Base-by-base conservation (phyloP, 2,888 invertebrate species). In the Synanthedon tipuliformis region DNA sequence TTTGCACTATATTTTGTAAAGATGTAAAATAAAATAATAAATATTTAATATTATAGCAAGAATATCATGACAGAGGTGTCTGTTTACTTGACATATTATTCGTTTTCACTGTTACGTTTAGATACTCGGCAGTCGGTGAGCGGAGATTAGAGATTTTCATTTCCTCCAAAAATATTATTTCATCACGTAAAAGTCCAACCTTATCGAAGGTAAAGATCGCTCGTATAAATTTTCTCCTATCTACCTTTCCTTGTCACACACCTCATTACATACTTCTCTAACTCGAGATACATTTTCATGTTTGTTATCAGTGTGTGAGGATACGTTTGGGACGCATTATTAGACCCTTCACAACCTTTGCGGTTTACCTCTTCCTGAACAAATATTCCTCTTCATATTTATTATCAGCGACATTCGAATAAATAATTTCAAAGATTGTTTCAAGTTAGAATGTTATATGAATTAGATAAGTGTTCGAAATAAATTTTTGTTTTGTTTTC, bases 311-410 rank as follows among this genome's bases (percentile, higher is more conserved):
- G 54, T 51, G 50, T 49, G 16, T 51, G 49, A 54, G 53, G 53
- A 56, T 55, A 57, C 55, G 48, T 57, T 55, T 50, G 54, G 56
- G 55, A 52, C 55, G 50, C 54, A 53, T 57, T 55, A 57, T 57
- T 57, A 54, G 53, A 52, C 55, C 55, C 54, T 49, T 57, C 51
- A 52, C 45, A 54, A 53, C 53, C 57, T 52, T 51, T 52, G 52
- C 41, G 55, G 54, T 52, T 56, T 52, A 53, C 50, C 41, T 48
- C 53, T 27, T 40, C 41, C 41, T 11, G 48, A 52, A 51, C 48
- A 53, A 53, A 51, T 51, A 48, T 53, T 34, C 34, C 34, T 34
- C 34, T 34, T 34, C 10, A 34, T 34, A 34, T 34, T 34, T 34
- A 34, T 34, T 3, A 34, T 34, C 34, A 34, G 34, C 34, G 34